Evolutionary conservation across 2,888 invertebrate species (phyloP), one percentile per base, ranked within the genome.

Genomic region (Drosophila fulvimacula): DNA sequence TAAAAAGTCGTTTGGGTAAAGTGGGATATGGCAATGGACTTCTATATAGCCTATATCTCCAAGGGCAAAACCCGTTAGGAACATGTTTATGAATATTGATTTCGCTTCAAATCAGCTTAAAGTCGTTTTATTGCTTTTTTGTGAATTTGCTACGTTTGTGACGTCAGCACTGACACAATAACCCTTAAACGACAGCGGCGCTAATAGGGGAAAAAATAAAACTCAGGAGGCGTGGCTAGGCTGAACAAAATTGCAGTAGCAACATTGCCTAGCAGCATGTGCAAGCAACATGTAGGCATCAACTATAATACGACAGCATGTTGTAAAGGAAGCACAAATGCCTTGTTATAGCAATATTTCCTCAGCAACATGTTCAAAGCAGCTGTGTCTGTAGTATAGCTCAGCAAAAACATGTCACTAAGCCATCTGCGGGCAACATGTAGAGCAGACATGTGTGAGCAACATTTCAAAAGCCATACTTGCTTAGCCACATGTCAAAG

Each of bases 111-210:
- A n/a, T 30, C 17, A 21, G 5, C 21, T n/a, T 27, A 2, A 27
- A 10, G 27, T 27, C 1, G 11, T n/a, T n/a, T n/a, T n/a, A n/a
- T n/a, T n/a, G n/a, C 39, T n/a, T 17, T 19, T 19, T 19, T 39
- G 13, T 34, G 4, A 15, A n/a, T 10, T 1, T 10, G 27, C 15
- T 38, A 13, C 19, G 19, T 19, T 19, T 59, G 76, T 88, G 89
- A 89, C 89, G 89, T 88, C 82, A 82, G 74, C 77, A 56, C 52
- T 82, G 88, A 79, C 85, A 88, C 79, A 77, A 80, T 76, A 79
- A 80, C 79, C 39, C 38, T n/a, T 27, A 39, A 24, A 24, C 9
- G 6, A 24, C 7, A 4, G n/a, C n/a, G n/a, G n/a, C n/a, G n/a
- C n/a, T n/a, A n/a, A n/a, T n/a, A n/a, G n/a, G n/a, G n/a, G n/a